These are phyloP conservation scores for Microplitis manilae DNA, from an alignment of 2,888 invertebrate genomes.

Conservation along the genomic window DNA sequence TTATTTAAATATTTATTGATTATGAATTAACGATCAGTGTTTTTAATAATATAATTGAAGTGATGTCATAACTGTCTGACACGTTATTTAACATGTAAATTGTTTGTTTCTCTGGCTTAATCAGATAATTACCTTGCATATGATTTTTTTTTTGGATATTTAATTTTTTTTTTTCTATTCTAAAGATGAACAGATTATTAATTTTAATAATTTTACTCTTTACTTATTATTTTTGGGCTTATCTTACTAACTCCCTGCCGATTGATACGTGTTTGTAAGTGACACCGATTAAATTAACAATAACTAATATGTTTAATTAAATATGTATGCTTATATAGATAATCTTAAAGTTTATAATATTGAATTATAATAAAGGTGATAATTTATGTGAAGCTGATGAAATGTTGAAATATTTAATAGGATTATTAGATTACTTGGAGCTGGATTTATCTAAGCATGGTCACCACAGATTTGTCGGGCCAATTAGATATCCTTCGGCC, in stretches of 20 bases:
- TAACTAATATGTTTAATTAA: not conserved
- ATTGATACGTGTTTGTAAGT: conserved; percentile 36
- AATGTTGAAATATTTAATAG: conserved; percentile 39
- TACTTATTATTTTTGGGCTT: not conserved
- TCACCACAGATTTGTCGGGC: conserved; percentile 97
- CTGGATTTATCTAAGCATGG: conserved; percentile 80
- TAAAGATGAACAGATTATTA: not conserved
- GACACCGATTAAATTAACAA: conserved; percentile 27
- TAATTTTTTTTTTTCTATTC: not conserved
- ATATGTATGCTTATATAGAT: not conserved
- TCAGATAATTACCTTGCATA: not conserved
- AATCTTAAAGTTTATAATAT: conserved; percentile 9
- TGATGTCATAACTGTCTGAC: conserved; percentile 26
- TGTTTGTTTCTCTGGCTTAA: not conserved
- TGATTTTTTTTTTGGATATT: not conserved
- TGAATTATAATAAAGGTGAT: conserved; percentile 4
- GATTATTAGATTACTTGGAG: not conserved
- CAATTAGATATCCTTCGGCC: conserved; percentile 98
- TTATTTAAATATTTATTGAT: not conserved
- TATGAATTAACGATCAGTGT: too few species aligned
- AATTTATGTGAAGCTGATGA: conserved; percentile 44
- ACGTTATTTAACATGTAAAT: conserved; percentile 12
- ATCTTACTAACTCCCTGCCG: conserved; percentile 10
- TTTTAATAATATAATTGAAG: too few species aligned
- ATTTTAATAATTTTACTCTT: not conserved